Evolutionary conservation across 2,888 invertebrate genomes (phyloP).

Genomic region (Lymantria dispar): DNA sequence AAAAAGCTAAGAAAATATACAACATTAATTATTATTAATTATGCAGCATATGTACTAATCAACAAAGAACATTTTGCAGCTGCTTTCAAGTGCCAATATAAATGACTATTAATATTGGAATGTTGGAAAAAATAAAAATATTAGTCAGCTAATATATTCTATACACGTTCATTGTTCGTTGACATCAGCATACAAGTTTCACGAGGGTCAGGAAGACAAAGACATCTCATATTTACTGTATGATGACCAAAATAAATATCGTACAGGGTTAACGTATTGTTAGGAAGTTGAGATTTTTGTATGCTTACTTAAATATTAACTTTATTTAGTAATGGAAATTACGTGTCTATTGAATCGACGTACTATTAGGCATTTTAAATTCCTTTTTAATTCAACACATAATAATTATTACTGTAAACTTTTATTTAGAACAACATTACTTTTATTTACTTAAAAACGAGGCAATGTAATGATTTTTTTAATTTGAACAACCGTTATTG

Average conservation of each 20-base stretch:
- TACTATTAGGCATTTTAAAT: too few species aligned
- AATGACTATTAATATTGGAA: conserved; percentile 26
- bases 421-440: too few species aligned
- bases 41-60: background rate
- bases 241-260: conserved; percentile 12
- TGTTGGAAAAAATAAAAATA: conserved; percentile 30
- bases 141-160: conserved; percentile 43
- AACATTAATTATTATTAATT: too few species aligned
- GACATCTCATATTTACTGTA: conserved; percentile 6
- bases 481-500: too few species aligned
- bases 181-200: conserved; percentile 26
- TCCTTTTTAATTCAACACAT: too few species aligned
- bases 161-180: conserved; percentile 34
- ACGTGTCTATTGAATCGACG: too few species aligned
- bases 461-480: too few species aligned
- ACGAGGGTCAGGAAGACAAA: conserved; percentile 40
- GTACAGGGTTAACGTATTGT: conserved; percentile 20
- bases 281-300: conserved; percentile 7
- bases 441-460: too few species aligned
- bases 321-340: too few species aligned
- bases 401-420: too few species aligned
- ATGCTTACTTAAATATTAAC: too few species aligned
- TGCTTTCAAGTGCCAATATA: conserved; percentile 13
- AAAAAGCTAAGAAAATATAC: too few species aligned
- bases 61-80: conserved; percentile 8